Evolutionary conservation across 2,113 vertebrate species (phyloP).

Genomic region (Furnarius figulus): DNA sequence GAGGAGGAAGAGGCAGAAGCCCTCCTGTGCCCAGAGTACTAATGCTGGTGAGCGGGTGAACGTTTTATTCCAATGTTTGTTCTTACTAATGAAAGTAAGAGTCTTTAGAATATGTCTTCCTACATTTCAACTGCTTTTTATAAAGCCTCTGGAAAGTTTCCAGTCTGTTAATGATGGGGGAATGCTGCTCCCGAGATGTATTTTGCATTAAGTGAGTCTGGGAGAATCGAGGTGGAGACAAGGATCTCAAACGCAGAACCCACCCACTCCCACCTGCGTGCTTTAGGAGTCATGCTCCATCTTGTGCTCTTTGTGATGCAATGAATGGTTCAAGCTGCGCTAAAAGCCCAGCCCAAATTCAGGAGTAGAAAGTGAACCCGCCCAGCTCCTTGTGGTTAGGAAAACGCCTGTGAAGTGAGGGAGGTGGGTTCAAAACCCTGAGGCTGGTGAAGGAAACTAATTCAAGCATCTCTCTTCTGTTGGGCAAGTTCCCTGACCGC

Average conservation of each 20-base stretch:
- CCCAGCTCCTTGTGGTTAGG: slow-evolving; percentile 1
- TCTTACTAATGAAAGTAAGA: neutral
- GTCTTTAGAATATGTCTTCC: neutral
- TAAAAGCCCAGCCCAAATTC: slow-evolving; percentile 17
- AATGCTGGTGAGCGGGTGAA: neutral
- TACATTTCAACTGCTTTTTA: neutral
- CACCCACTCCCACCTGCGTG: neutral
- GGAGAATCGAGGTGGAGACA: slow-evolving; percentile 5
- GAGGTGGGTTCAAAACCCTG: neutral
- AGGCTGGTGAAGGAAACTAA: slow-evolving; percentile 6
- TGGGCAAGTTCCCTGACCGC: neutral
- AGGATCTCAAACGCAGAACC: neutral
- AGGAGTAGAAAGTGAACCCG: neutral
- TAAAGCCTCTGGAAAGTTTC: neutral
- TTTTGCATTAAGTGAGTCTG: slow-evolving; percentile 16
- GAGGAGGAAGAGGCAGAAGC: neutral
- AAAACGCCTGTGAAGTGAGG: neutral
- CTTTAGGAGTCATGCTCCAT: slow-evolving; percentile 16
- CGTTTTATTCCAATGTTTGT: fast-evolving
- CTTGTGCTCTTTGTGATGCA: slow-evolving; percentile 31
- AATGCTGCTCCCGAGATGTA: neutral
- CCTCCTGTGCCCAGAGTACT: neutral
- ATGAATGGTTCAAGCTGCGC: neutral
- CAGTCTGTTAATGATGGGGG: neutral
- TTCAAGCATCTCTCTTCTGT: neutral